Conservation (phyloP, 2,797 vertebrate species). For the Acanthiza pusilla region DNA sequence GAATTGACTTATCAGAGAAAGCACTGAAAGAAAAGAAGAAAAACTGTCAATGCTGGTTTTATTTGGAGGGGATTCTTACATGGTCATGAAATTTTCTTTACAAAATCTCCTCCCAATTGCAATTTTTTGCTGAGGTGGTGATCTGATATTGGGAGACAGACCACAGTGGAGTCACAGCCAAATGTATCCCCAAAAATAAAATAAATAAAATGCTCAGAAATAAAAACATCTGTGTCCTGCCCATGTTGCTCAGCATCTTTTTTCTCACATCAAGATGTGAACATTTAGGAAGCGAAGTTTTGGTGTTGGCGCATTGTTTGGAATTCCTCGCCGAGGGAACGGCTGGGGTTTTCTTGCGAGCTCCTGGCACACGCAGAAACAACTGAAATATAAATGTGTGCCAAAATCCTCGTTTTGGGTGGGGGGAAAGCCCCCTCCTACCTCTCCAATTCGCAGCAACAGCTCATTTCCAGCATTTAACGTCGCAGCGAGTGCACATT, state of each 20-base stretch:
- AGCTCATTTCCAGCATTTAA: not conserved
- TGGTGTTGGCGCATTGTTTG: not conserved
- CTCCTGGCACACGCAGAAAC: not conserved
- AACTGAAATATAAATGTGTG: not conserved
- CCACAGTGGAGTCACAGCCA: not conserved
- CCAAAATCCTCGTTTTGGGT: not conserved
- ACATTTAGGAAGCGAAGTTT: not conserved
- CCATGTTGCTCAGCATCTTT: not conserved
- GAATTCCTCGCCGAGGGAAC: not conserved
- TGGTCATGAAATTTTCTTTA: not conserved
- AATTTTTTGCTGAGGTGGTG: not conserved
- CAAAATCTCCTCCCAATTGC: rapidly evolving
- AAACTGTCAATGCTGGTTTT: not conserved
- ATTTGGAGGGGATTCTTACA: not conserved
- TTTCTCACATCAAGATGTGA: not conserved
- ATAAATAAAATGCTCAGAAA: not conserved
- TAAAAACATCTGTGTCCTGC: not conserved
- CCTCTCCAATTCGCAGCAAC: not conserved
- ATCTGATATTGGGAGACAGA: not conserved
- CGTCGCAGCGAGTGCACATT: not conserved
- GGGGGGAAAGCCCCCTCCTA: not conserved
- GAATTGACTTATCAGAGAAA: not conserved
- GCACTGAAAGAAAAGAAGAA: not conserved
- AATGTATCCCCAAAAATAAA: not conserved
- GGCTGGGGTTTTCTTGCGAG: not conserved